These are phyloP conservation scores for Hermaeophaga mercurialis DNA, from an alignment of 2,888 invertebrate species.

Conservation along the genomic window DNA sequence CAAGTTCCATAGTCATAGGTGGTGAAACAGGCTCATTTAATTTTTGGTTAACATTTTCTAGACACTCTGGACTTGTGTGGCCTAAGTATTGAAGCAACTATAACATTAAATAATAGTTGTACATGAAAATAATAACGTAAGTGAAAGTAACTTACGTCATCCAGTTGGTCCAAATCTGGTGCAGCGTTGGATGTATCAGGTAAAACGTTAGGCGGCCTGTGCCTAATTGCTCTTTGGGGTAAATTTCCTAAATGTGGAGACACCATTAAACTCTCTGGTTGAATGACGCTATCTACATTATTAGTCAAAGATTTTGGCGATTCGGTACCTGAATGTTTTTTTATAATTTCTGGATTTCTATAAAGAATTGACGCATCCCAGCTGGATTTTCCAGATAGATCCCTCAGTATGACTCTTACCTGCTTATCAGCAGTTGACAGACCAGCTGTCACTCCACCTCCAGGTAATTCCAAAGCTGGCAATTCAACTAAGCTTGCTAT, in stretches of 20 bases:
- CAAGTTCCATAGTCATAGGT: constrained; percentile 75
- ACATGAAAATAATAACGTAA: constrained; percentile 6
- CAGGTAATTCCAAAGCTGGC: constrained; percentile 80
- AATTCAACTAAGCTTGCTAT: constrained; percentile 89
- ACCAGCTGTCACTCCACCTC: constrained; percentile 77
- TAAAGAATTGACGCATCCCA: constrained; percentile 95
- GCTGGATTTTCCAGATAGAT: constrained; percentile 91
- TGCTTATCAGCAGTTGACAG: constrained; percentile 80
- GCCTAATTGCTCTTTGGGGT: constrained; percentile 72
- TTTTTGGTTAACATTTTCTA: constrained; percentile 67
- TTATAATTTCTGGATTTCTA: constrained; percentile 67
- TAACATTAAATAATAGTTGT: constrained; percentile 1
- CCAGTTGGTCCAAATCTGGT: constrained; percentile 88
- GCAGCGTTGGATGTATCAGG: constrained; percentile 83
- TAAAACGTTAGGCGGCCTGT: constrained; percentile 74
- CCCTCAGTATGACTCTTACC: constrained; percentile 80
- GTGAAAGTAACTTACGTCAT: constrained; percentile 71
- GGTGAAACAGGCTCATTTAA: constrained; percentile 81
- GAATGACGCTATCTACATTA: constrained; percentile 39
- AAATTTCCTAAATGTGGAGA: constrained; percentile 43
- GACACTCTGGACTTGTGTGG: constrained; percentile 88
- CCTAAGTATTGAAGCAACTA: constrained; percentile 90
- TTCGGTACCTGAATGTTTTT: neutral
- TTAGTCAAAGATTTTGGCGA: constrained; percentile 6
- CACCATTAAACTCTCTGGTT: constrained; percentile 53